Conservation (phyloP, 1,140 invertebrate genomes). For the Melanaphis sacchari region DNA sequence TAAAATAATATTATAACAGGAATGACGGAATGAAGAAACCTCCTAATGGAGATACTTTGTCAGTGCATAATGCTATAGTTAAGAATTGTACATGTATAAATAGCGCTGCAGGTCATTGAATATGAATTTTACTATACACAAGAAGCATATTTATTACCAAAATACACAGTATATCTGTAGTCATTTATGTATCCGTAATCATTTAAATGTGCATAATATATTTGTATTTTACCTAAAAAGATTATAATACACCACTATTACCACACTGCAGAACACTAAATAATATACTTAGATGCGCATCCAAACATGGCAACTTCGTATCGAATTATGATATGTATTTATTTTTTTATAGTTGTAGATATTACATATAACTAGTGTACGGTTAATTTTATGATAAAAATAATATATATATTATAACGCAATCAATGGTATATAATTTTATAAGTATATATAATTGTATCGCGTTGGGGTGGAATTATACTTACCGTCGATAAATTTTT, state of each 20-base stretch:
- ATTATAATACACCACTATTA: not conserved
- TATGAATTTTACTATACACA: not conserved
- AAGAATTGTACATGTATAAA: too few species aligned
- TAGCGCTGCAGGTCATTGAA: not conserved
- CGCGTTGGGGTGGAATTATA: not conserved
- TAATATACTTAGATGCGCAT: not conserved
- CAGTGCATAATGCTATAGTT: too few species aligned
- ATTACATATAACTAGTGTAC: not conserved
- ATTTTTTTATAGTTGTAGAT: not conserved
- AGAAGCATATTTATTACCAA: not conserved
- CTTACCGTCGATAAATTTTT: slow-evolving; percentile 42
- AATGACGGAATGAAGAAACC: too few species aligned
- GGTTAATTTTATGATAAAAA: slow-evolving; percentile 3
- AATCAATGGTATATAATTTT: too few species aligned
- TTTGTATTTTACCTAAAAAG: too few species aligned
- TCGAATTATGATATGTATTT: not conserved
- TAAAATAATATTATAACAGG: too few species aligned
- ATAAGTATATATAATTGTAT: not conserved
- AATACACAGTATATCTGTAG: not conserved
- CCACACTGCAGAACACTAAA: not conserved
- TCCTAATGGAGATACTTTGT: too few species aligned
- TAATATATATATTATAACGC: not conserved
- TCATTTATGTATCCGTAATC: too few species aligned
- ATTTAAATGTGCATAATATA: not conserved
- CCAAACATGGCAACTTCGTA: not conserved